These are phyloP conservation scores for Sthenelais limicola DNA, from an alignment of 2,888 invertebrate genomes.

Conservation along the genomic window DNA sequence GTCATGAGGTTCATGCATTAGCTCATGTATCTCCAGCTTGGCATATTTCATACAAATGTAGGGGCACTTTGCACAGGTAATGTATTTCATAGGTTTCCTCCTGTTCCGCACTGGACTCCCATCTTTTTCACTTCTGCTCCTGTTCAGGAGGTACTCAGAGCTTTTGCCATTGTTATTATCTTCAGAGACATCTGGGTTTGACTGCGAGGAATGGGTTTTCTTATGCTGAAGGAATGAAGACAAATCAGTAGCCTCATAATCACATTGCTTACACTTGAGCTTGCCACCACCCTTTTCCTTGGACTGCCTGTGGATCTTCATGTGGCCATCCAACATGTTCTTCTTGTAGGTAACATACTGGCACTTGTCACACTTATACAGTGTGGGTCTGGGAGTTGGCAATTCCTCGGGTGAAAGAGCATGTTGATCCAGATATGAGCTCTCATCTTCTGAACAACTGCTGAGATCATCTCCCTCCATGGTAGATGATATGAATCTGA, in stretches of 20 bases:
- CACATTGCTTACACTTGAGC: slow-evolving; percentile 64
- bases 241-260: slow-evolving; percentile 61
- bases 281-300: slow-evolving; percentile 49
- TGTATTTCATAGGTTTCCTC: slow-evolving; percentile 61
- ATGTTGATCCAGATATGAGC: not conserved
- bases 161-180: too few relatives aligned
- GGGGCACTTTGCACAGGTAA: slow-evolving; percentile 62
- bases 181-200: not conserved
- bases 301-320: slow-evolving; percentile 55
- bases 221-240: slow-evolving; percentile 65
- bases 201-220: slow-evolving; percentile 54
- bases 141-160: too few relatives aligned
- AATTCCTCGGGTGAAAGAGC: not conserved
- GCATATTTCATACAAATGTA: slow-evolving; percentile 55
- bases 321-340: slow-evolving; percentile 57
- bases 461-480: slow-evolving; percentile 33
- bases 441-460: slow-evolving; percentile 6
- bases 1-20: slow-evolving; percentile 56
- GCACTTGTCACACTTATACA: slow-evolving; percentile 61
- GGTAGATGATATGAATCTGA: not conserved
- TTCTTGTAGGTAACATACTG: slow-evolving; percentile 60
- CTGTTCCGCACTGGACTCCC: slow-evolving; percentile 49
- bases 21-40: slow-evolving; percentile 59
- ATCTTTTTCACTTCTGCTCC: not conserved
- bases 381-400: slow-evolving; percentile 46